Evolutionary conservation across 2,888 invertebrate genomes (phyloP).

Genomic region (Zootermopsis nevadensis): DNA sequence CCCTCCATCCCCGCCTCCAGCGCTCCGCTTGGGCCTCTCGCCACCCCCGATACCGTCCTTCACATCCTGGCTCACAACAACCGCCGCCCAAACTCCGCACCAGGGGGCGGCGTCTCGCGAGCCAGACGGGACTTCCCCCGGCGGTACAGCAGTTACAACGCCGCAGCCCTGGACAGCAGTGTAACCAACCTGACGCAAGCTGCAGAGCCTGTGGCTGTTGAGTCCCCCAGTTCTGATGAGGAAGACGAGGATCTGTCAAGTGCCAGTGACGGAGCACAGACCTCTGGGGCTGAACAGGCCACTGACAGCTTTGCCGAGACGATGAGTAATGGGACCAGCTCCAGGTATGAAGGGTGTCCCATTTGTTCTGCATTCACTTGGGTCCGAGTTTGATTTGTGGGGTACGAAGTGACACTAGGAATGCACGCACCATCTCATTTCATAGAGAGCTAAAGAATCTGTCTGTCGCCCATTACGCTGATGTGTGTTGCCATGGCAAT

Average conservation of each 20-base stretch:
- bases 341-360: not conserved
- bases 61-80: slow-evolving; percentile 53
- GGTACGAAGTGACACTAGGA: no score
- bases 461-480: no score
- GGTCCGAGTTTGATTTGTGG: no score
- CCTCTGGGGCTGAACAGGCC: not conserved
- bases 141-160: slow-evolving; percentile 38
- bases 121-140: slow-evolving; percentile 37
- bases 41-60: slow-evolving; percentile 26
- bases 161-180: not conserved
- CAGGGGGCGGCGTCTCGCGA: slow-evolving; percentile 52
- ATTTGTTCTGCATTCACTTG: no score
- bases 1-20: slow-evolving; percentile 47
- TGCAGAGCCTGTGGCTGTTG: slow-evolving; percentile 18
- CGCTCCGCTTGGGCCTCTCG: slow-evolving; percentile 40
- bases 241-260: slow-evolving; percentile 33
- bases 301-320: not conserved
- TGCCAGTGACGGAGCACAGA: not conserved
- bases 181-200: slow-evolving; percentile 8
- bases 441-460: no score
- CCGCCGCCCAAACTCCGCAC: slow-evolving; percentile 24
- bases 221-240: slow-evolving; percentile 26
- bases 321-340: not conserved
- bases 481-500: no score
- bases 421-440: no score